Conservation (phyloP, 2,888 invertebrate species). For the Aleiodes leptofemur region DNA sequence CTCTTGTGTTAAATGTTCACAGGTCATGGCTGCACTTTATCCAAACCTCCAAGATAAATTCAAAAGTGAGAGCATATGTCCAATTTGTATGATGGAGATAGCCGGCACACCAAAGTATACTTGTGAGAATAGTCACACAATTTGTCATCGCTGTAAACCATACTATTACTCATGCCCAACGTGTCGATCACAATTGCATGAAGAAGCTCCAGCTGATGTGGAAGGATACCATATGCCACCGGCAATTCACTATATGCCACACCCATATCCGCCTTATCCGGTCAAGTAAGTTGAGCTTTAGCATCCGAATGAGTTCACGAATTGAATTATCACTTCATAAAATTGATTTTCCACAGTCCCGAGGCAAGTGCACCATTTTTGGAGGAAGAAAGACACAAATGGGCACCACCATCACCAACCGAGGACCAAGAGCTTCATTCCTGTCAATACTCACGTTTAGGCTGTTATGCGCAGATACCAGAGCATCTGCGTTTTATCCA, state of each 20-base stretch:
- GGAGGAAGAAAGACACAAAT: slow-evolving; percentile 56
- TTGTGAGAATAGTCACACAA: slow-evolving; percentile 63
- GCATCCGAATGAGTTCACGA: neutral
- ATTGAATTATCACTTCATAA: neutral
- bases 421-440: slow-evolving; percentile 58
- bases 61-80: slow-evolving; percentile 65
- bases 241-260: slow-evolving; percentile 60
- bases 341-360: slow-evolving; percentile 1
- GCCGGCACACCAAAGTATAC: slow-evolving; percentile 61
- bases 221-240: slow-evolving; percentile 54
- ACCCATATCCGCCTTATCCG: slow-evolving; percentile 56
- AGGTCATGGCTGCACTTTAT: slow-evolving; percentile 66
- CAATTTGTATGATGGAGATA: slow-evolving; percentile 68
- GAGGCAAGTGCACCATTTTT: slow-evolving; percentile 65
- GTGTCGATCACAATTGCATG: slow-evolving; percentile 60
- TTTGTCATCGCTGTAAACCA: slow-evolving; percentile 70
- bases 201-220: slow-evolving; percentile 52
- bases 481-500: slow-evolving; percentile 54
- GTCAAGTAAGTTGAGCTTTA: slow-evolving; percentile 41
- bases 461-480: slow-evolving; percentile 64
- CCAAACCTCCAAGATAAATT: slow-evolving; percentile 66
- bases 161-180: slow-evolving; percentile 67
- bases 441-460: slow-evolving; percentile 62
- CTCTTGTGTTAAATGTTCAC: slow-evolving; percentile 7
- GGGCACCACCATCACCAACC: slow-evolving; percentile 51